Evolutionary conservation across 1,140 invertebrate species (phyloP), one percentile per base, ranked within the genome.

Genomic region (Drosophila grimshawi): DNA sequence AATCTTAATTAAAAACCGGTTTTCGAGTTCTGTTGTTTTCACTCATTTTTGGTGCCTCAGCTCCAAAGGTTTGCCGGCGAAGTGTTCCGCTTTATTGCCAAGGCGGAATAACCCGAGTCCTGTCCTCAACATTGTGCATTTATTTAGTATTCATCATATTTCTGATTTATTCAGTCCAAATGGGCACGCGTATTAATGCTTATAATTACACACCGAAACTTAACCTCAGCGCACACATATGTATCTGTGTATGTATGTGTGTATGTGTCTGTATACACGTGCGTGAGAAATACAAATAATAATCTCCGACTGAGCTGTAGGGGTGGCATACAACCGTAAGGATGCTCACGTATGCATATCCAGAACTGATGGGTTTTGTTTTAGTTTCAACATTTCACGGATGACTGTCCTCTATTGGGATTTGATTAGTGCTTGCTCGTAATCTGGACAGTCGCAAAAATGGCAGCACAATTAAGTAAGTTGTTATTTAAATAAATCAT

Each of bases 1-100:
- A 89, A 89, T 89, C 86, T 89, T 89, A 89, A 89, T 89, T 89
- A 89, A 89, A 86, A 89, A 89, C 85, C 85, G 85, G 85, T 89
- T 89, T 90, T 88, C 69, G 77, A 77, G 83, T 72, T 83, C 56
- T 69, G 57, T 45, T 63, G 27, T 41, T 72, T 57, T 57, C 75
- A 41, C 60, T 37, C 39, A 60, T 73, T 78, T 59, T 63, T 67
- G 61, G 61, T 57, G 51, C 55, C 41, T 65, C 76, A 33, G 71
- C 65, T 68, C 72, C 45, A 51, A 46, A 49, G 56, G 65, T 55
- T 55, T 55, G 6, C 69, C n/a, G 63, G 61, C 19, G 48, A 74
- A 67, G 32, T 81, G 57, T 74, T 57, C 53, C 53, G 59, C 76
- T 81, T 86, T 88, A 86, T 88, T 86, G 80, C 71, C 45, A 8